phyloP scores from a whole-genome alignment of 1,140 invertebrate species.

The Pemphigus obesinymphae region DNA sequence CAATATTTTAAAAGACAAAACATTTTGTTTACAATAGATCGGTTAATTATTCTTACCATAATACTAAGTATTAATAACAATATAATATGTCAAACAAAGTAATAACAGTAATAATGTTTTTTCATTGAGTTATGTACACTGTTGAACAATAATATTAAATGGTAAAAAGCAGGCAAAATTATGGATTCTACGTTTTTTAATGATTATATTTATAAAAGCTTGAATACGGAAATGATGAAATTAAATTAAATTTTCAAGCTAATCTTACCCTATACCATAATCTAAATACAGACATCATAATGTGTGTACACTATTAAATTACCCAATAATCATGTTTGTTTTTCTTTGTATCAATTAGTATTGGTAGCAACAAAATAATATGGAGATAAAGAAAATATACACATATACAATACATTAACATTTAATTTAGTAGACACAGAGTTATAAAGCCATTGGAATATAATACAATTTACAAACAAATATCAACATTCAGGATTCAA shows the following conservation, averaged over 20 bases:
- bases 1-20: not conserved
- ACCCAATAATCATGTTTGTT: no score
- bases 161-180: not conserved
- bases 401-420: not conserved
- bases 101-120: not conserved
- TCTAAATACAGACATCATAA: not conserved
- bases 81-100: not conserved
- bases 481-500: not conserved
- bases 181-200: not conserved
- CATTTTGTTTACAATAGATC: not conserved
- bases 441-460: not conserved
- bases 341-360: not conserved
- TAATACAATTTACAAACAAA: not conserved
- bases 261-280: not conserved
- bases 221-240: not conserved
- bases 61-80: not conserved
- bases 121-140: not conserved
- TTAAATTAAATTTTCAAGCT: not conserved
- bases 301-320: no score
- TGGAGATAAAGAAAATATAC: no score
- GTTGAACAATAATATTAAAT: not conserved
- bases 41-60: not conserved
- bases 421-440: not conserved
- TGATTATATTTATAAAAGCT: not conserved
- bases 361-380: no score